These are phyloP conservation scores for Cyclargus thomasi DNA, from an alignment of 1,140 invertebrate species.

Conservation along the genomic window DNA sequence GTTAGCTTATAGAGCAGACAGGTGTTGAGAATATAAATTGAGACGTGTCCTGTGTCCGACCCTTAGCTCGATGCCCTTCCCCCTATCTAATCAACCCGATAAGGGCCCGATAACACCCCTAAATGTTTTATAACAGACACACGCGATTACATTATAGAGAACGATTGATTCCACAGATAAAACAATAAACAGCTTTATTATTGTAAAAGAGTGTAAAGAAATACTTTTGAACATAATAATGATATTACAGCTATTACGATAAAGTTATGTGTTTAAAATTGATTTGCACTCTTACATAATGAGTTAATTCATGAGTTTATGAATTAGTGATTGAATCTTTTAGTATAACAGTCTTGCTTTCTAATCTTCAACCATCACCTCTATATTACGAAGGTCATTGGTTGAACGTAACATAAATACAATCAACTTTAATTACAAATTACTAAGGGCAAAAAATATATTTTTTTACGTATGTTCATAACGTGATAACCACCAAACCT, in stretches of 20 bases:
- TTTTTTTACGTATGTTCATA: too few relatives aligned
- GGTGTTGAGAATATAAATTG: not conserved
- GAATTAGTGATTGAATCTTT: not conserved
- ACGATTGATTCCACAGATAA: not conserved
- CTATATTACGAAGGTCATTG: not conserved
- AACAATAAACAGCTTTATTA: not conserved
- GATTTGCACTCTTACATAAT: not conserved
- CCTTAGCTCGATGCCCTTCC: not conserved
- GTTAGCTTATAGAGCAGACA: not conserved
- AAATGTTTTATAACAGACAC: conserved; percentile 9
- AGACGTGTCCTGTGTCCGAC: not conserved
- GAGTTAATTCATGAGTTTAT: not conserved
- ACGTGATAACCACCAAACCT: too few relatives aligned
- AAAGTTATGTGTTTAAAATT: not conserved
- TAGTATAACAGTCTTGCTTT: not conserved
- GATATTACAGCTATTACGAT: not conserved
- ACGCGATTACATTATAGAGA: not conserved
- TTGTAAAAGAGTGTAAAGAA: not conserved
- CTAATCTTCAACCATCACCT: not conserved
- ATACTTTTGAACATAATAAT: not conserved
- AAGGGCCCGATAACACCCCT: not conserved
- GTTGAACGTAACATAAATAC: too few relatives aligned
- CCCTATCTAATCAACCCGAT: conserved; percentile 6
- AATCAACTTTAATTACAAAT: too few relatives aligned
- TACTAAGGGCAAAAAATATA: too few relatives aligned